These are phyloP conservation scores for Neoniphon sammara DNA, from an alignment of 2,797 vertebrate species.

Conservation along the genomic window DNA sequence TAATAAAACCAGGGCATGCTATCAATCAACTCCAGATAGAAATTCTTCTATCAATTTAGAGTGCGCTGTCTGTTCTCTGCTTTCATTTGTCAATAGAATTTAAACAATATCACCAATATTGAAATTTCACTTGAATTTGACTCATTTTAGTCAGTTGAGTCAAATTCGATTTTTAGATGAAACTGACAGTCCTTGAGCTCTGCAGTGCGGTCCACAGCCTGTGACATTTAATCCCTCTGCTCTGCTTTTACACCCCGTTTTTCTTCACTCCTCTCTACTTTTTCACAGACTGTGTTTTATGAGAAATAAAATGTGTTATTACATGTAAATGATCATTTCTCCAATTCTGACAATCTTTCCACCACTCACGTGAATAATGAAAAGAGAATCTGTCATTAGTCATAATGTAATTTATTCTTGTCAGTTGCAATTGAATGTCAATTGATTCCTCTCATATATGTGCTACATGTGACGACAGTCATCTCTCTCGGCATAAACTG, in stretches of 20 bases:
- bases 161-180: too few relatives aligned
- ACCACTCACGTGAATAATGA: slow-evolving; percentile 5
- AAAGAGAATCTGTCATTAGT: slow-evolving; percentile 16
- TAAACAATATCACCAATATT: too few relatives aligned
- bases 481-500: background rate
- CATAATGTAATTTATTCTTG: background rate
- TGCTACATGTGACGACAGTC: background rate
- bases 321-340: background rate
- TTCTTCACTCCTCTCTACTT: background rate
- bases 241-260: background rate
- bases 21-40: too few relatives aligned
- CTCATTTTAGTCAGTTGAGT: too few relatives aligned
- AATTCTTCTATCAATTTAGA: too few relatives aligned
- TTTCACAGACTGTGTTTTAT: background rate
- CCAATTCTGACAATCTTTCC: slow-evolving; percentile 9
- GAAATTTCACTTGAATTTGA: too few relatives aligned
- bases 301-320: slow-evolving; percentile 12
- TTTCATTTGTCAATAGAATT: too few relatives aligned
- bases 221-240: background rate
- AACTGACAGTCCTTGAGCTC: slow-evolving; percentile 3
- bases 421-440: background rate
- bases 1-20: too few relatives aligned
- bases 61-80: too few relatives aligned
- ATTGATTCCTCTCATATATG: too few relatives aligned
- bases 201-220: background rate